Evolutionary conservation across 2,113 vertebrate species (phyloP), one percentile per base, ranked within the genome.

Genomic region (Myrmecophaga tridactyla): DNA sequence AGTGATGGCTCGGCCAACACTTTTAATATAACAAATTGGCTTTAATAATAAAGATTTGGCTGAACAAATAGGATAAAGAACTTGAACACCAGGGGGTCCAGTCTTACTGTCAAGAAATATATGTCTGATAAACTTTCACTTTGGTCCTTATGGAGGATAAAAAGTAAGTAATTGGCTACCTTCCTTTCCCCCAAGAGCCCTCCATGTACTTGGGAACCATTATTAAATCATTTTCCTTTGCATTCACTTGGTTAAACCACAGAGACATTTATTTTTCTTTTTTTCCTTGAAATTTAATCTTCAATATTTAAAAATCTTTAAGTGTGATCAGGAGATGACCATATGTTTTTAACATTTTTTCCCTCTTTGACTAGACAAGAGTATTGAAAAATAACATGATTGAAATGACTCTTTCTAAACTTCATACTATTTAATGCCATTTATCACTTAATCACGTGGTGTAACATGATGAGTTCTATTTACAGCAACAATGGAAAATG

Each of bases 11-110:
- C 92, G 67, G 27, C 51, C 43, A 72, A 46, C 84, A 1, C 10
- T 76, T 96, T 89, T 80, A 46, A 95, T 84, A 87, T 17, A 84
- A 56, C 51, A 93, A 92, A 92, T 31, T 73, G 69, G 6, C 36
- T 89, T 83, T n/a, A n/a, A 76, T n/a, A 70, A 48, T 80, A 80
- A 93, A 86, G 21, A 84, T 69, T 46, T 67, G 27, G 17, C 29
- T 83, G 43, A 81, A 77, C 34, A 96, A 77, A 53, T 7, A 5
- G 39, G 1, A 27, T 18, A 12, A 36, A 18, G 41, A 6, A 3
- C 7, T 5, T 4, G 63, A 20, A 86, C n/a, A 60, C 46, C 43
- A 62, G 18, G 31, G 46, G 25, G 25, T 21, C 20, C 15, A 53
- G 18, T 0, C 36, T 78, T 21, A 51, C 34, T 94, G 31, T 81